These are phyloP conservation scores for Halocynthia aurantium DNA, from an alignment of 23 tunicate species.

Conservation along the genomic window DNA sequence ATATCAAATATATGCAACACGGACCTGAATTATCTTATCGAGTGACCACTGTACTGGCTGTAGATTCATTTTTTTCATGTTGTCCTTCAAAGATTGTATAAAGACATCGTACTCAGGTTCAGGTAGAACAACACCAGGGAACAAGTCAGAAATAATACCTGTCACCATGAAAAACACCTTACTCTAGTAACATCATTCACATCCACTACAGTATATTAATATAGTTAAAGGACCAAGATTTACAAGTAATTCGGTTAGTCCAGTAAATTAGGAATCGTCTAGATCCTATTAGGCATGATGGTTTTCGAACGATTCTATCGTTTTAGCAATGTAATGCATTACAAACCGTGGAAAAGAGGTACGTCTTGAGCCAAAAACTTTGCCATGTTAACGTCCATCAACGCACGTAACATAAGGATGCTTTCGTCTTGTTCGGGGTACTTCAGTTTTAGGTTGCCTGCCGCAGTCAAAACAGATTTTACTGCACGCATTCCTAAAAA, in stretches of 20 bases:
- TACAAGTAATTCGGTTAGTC: too few species aligned
- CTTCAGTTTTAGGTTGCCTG: slow-evolving; percentile 92
- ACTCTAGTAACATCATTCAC: too few species aligned
- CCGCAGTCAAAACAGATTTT: slow-evolving; percentile 94
- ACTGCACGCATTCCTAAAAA: slow-evolving; percentile 94
- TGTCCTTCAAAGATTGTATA: slow-evolving; percentile 61
- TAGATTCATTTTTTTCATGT: slow-evolving; percentile 50
- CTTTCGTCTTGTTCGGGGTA: slow-evolving; percentile 94
- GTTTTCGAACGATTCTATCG: background rate
- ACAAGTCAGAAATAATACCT: slow-evolving; percentile 94
- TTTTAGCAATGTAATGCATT: background rate
- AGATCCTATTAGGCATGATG: too few species aligned
- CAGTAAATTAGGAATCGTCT: too few species aligned
- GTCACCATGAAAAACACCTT: background rate
- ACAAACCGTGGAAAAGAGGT: slow-evolving; percentile 84
- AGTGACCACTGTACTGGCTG: slow-evolving; percentile 83
- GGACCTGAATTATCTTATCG: slow-evolving; percentile 70
- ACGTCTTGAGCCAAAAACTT: slow-evolving; percentile 96
- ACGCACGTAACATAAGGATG: slow-evolving; percentile 86
- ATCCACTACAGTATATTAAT: too few species aligned
- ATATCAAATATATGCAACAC: background rate
- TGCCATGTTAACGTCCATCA: slow-evolving; percentile 92
- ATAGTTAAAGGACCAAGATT: background rate
- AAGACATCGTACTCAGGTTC: slow-evolving; percentile 89
- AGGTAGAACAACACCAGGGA: slow-evolving; percentile 95